phyloP scores from a whole-genome alignment of 2,888 invertebrate species.

The Caenorhabditis sp. region DNA sequence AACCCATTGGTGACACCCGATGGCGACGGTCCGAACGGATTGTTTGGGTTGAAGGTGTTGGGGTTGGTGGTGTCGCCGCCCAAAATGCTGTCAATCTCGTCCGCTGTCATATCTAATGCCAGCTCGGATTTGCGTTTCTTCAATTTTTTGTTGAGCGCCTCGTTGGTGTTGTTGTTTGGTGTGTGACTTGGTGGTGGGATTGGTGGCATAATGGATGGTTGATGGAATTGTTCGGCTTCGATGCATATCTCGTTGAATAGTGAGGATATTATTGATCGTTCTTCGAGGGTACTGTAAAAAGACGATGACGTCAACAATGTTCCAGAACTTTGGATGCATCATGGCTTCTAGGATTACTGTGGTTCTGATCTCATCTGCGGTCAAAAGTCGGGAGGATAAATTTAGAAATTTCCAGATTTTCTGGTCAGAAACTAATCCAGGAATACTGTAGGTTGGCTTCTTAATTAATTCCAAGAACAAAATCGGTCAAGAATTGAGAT shows the following conservation, averaged over 20 bases:
- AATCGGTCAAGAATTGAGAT: too few relatives aligned
- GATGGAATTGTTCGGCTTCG: conserved; percentile 18
- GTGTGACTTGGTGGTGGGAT: neutral
- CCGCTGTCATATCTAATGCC: conserved; percentile 31
- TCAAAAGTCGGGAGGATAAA: too few relatives aligned
- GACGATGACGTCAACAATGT: too few relatives aligned
- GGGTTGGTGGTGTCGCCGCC: conserved; percentile 11
- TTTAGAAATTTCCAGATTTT: neutral
- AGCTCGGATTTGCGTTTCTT: conserved; percentile 38
- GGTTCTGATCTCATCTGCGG: neutral
- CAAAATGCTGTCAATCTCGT: conserved; percentile 34
- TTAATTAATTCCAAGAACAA: too few relatives aligned
- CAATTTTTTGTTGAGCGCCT: conserved; percentile 25
- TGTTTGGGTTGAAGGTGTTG: conserved; percentile 28
- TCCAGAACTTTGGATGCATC: too few relatives aligned
- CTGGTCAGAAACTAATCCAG: too few relatives aligned
- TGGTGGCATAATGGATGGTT: neutral
- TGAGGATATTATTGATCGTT: conserved; percentile 30
- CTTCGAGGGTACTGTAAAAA: conserved; percentile 19
- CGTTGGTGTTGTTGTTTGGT: neutral
- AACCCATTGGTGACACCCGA: conserved; percentile 26
- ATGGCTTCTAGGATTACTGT: too few relatives aligned
- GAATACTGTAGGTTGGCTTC: too few relatives aligned
- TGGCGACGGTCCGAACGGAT: conserved; percentile 38
- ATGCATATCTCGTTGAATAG: conserved; percentile 36